These are phyloP conservation scores for Oostethus manadensis DNA, from an alignment of 2,113 vertebrate genomes.

Conservation along the genomic window DNA sequence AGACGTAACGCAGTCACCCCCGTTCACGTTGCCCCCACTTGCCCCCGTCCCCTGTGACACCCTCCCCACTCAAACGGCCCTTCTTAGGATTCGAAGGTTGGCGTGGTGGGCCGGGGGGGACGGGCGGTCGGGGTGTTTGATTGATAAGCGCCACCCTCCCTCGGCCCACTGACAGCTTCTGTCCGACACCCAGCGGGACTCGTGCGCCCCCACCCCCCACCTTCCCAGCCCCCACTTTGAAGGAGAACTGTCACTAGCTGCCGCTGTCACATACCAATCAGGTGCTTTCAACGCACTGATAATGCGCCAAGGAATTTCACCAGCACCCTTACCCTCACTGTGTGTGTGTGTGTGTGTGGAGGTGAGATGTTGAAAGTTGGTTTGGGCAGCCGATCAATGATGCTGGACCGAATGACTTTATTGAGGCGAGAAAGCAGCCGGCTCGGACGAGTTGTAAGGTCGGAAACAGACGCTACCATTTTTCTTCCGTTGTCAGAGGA, in stretches of 20 bases:
- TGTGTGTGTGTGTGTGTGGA: conserved; percentile 27
- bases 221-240: conserved; percentile 41
- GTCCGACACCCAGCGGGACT: conserved; percentile 63
- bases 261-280: conserved; percentile 71
- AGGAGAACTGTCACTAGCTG: conserved; percentile 65
- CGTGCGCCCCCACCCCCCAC: conserved; percentile 45
- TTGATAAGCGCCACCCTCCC: conserved; percentile 76
- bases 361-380: not conserved
- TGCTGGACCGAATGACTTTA: too few species aligned
- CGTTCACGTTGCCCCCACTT: not conserved
- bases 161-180: conserved; percentile 65
- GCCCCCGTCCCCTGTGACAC: conserved; percentile 12
- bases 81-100: conserved; percentile 74
- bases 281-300: conserved; percentile 71
- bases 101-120: too few species aligned
- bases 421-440: conserved; percentile 17
- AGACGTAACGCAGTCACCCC: not conserved
- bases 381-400: conserved; percentile 1
- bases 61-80: conserved; percentile 18
- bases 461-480: conserved; percentile 33
- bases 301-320: conserved; percentile 58
- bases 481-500: conserved; percentile 42
- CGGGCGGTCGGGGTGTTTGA: conserved; percentile 72
- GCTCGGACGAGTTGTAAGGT: conserved; percentile 28
- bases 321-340: conserved; percentile 56